These are phyloP conservation scores for Iguana delicatissima DNA, from an alignment of 2,797 vertebrate genomes.

Conservation along the genomic window DNA sequence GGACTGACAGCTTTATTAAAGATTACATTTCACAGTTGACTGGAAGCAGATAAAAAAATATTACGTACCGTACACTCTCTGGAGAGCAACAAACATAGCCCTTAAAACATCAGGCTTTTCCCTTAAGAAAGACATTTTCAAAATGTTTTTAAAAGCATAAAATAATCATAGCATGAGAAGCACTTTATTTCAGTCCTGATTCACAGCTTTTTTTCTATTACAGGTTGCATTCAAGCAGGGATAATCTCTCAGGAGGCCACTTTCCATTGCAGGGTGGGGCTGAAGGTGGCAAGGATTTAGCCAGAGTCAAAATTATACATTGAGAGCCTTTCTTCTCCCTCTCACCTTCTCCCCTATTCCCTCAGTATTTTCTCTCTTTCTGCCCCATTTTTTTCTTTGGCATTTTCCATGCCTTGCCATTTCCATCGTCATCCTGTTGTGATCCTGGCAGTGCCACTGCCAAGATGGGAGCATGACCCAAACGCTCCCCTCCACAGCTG, in stretches of 20 bases:
- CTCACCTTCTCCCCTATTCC: neutral
- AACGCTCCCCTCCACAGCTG: no score
- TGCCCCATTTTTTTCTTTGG: neutral
- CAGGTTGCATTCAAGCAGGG: neutral
- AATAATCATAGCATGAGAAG: neutral
- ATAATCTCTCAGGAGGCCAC: neutral
- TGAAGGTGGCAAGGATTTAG: neutral
- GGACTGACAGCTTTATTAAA: slow-evolving; percentile 38
- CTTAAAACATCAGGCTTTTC: neutral
- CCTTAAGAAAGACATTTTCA: neutral
- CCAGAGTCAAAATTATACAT: no score
- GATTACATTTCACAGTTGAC: slow-evolving; percentile 30
- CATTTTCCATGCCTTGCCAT: no score
- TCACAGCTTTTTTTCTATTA: no score
- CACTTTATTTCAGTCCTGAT: neutral
- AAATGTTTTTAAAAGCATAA: neutral
- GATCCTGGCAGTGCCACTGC: no score
- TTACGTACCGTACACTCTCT: slow-evolving; percentile 7
- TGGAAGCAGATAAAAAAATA: slow-evolving; percentile 27
- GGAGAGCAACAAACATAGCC: slow-evolving; percentile 14
- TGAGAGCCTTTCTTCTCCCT: neutral
- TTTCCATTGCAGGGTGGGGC: neutral
- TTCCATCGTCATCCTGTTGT: no score
- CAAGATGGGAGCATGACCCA: no score
- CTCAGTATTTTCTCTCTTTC: neutral